Evolutionary conservation across 2,113 vertebrate genomes (phyloP).

Genomic region (Chascanopsetta lugubris): DNA sequence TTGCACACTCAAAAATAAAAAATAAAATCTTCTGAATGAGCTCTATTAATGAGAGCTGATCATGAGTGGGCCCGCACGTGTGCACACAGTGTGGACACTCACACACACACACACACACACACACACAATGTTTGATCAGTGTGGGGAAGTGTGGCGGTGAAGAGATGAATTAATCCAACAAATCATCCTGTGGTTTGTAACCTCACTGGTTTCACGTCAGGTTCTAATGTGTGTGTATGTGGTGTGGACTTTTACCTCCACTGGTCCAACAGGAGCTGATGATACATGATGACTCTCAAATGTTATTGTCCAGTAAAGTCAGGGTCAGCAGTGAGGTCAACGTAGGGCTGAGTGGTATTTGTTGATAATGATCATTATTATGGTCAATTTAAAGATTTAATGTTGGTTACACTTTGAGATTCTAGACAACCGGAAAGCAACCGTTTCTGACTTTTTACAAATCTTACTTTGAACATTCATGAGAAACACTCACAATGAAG

Average conservation of each 20-base stretch:
- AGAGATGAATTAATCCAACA: constrained; percentile 64
- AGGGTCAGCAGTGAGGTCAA: constrained; percentile 10
- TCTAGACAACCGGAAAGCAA: too few species aligned
- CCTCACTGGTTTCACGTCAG: constrained; percentile 49
- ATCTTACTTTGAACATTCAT: too few species aligned
- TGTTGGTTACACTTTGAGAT: too few species aligned
- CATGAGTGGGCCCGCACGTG: constrained; percentile 49
- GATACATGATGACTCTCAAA: constrained; percentile 51
- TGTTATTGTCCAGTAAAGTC: constrained; percentile 46
- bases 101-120: constrained; percentile 22
- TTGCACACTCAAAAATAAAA: constrained; percentile 54
- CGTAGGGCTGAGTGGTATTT: background rate
- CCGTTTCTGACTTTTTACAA: too few species aligned
- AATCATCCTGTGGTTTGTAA: constrained; percentile 62
- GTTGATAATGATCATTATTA: background rate
- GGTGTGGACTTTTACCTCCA: constrained; percentile 48
- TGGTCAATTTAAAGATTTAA: background rate
- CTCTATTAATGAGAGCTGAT: constrained; percentile 50
- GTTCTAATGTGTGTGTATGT: constrained; percentile 49
- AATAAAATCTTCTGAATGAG: constrained; percentile 44
- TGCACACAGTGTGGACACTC: background rate
- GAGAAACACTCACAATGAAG: too few species aligned
- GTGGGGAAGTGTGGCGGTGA: constrained; percentile 52
- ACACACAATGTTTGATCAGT: constrained; percentile 50
- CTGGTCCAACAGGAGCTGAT: constrained; percentile 60